A percentile compares a stretch with the other conserved stretches of the same genome.
These are phyloP conservation scores for Stomatorhinus walkeri DNA, from an alignment of 2,797 vertebrate species.

Conservation along the genomic window DNA sequence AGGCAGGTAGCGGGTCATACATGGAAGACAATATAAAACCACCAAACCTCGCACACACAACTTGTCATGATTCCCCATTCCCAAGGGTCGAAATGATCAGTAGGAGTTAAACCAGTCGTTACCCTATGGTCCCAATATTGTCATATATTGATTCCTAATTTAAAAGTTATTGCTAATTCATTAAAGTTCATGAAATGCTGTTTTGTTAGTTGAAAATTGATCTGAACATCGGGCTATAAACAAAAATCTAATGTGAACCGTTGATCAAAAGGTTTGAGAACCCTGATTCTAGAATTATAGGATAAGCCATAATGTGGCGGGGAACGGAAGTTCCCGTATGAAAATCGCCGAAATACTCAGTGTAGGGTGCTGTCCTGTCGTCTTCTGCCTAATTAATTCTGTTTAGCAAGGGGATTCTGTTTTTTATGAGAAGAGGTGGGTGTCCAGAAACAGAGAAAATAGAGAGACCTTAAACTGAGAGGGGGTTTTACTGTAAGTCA, in stretches of 20 bases:
- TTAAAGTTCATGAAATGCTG: not conserved
- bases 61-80: not conserved
- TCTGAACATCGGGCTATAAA: not conserved
- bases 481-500: slow-evolving; percentile 15
- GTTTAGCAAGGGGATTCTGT: slow-evolving; percentile 14
- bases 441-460: slow-evolving; percentile 11
- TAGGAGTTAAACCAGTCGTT: not conserved
- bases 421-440: slow-evolving; percentile 5
- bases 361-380: not conserved
- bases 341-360: not conserved
- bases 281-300: not conserved
- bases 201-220: not conserved
- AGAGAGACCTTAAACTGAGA: not conserved
- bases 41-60: not conserved
- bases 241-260: not conserved
- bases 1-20: too few relatives aligned
- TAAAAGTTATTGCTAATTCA: not conserved
- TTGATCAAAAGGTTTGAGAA: not conserved
- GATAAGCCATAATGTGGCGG: not conserved
- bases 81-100: not conserved
- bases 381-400: not conserved
- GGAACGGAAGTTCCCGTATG: not conserved
- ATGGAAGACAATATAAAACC: not conserved
- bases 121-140: not conserved
- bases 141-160: not conserved